These are phyloP conservation scores for Cephalopachus bancanus DNA, from an alignment of 2,797 vertebrate species.

Conservation along the genomic window DNA sequence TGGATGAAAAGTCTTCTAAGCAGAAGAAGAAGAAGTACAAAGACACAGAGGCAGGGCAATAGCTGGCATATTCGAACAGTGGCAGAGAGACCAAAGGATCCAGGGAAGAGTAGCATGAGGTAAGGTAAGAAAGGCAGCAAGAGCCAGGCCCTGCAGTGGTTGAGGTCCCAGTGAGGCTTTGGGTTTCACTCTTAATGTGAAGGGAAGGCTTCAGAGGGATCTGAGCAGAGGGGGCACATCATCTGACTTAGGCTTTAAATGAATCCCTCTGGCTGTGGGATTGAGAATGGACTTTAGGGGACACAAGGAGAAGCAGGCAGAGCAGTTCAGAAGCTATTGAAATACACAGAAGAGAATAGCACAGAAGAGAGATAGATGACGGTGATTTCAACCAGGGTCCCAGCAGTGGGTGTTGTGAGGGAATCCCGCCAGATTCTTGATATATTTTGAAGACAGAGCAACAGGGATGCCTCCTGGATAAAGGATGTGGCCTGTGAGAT, in stretches of 20 bases:
- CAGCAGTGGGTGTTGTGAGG: background rate
- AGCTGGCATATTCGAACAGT: background rate
- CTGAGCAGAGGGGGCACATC: background rate
- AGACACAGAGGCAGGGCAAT: background rate
- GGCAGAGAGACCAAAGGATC: background rate
- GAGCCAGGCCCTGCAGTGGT: background rate
- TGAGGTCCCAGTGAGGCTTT: too few relatives aligned
- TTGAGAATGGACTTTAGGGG: background rate
- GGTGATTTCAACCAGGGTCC: background rate
- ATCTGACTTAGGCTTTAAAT: background rate
- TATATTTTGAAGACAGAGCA: background rate
- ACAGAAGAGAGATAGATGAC: background rate
- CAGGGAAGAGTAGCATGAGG: background rate
- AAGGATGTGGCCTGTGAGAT: background rate
- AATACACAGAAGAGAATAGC: background rate
- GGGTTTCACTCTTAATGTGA: background rate
- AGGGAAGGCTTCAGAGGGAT: background rate
- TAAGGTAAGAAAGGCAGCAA: background rate
- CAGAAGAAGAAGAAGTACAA: background rate
- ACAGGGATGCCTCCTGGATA: background rate
- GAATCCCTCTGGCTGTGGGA: background rate
- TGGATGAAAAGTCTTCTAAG: background rate
- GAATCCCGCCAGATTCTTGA: background rate
- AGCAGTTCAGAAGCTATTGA: background rate
- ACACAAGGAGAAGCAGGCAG: background rate